A percentile compares a stretch with the other conserved stretches of the same genome.
phyloP scores from a whole-genome alignment of 2,888 invertebrate genomes.

The Teleiodes luculella region DNA sequence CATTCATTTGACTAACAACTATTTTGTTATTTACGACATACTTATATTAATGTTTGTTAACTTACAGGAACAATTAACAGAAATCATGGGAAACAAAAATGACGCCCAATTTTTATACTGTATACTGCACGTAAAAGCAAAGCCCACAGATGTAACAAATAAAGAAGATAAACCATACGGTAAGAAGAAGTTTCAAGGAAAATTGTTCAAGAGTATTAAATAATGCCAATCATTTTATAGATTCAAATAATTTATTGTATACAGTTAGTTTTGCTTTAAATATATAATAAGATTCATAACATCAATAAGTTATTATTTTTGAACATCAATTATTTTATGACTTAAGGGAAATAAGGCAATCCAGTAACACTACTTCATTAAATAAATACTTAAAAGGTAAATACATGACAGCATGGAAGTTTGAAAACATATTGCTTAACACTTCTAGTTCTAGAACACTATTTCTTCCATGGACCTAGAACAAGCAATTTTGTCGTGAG shows the following conservation, averaged over 20 bases:
- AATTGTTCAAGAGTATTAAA: conserved; percentile 50
- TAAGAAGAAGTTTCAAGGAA: conserved; percentile 56
- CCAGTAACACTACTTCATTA: background rate
- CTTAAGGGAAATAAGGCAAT: too few species aligned
- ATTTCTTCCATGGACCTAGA: conserved; percentile 27
- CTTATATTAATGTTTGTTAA: background rate
- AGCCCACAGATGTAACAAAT: conserved; percentile 63
- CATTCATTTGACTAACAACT: too few species aligned
- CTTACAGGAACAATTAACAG: conserved; percentile 82
- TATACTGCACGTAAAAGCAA: conserved; percentile 83
- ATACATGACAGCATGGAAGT: too few species aligned
- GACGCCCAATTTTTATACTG: conserved; percentile 84
- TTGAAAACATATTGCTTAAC: too few species aligned
- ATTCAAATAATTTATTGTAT: conserved; percentile 31
- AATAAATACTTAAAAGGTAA: too few species aligned
- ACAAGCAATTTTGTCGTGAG: too few species aligned
- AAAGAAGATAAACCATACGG: conserved; percentile 55
- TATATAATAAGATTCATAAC: conserved; percentile 4
- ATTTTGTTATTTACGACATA: too few species aligned
- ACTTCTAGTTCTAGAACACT: background rate
- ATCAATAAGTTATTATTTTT: conserved; percentile 16
- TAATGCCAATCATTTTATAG: conserved; percentile 17
- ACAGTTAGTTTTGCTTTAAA: conserved; percentile 12
- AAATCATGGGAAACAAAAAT: conserved; percentile 84
- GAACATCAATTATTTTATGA: too few species aligned